phyloP scores from a whole-genome alignment of 2,113 vertebrate genomes.

The Bostrychus sinensis region DNA sequence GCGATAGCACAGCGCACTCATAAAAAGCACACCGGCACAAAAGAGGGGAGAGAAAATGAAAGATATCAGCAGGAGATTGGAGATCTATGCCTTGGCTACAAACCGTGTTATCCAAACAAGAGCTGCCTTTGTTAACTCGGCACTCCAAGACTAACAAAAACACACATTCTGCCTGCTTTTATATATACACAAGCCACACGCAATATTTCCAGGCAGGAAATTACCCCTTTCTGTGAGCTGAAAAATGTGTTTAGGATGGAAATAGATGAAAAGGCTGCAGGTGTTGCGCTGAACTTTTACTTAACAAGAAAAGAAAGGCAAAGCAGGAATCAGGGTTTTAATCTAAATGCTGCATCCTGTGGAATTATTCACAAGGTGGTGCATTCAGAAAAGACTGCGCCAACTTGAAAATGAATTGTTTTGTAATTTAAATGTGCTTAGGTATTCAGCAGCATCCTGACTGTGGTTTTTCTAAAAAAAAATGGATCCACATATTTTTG shows the following conservation, averaged over 20 bases:
- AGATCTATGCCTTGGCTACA: constrained; percentile 57
- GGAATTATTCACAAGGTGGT: constrained; percentile 8
- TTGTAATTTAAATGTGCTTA: constrained; percentile 14
- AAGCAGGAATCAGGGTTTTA: constrained; percentile 23
- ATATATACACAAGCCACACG: constrained; percentile 18
- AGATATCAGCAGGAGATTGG: constrained; percentile 63
- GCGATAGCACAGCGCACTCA: constrained; percentile 57
- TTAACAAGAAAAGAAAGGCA: background rate
- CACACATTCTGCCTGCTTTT: constrained; percentile 35
- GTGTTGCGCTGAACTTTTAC: constrained; percentile 36
- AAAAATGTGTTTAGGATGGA: constrained; percentile 30
- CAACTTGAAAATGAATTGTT: constrained; percentile 22
- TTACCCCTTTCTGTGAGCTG: constrained; percentile 26
- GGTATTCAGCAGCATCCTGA: constrained; percentile 23
- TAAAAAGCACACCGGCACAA: constrained; percentile 67
- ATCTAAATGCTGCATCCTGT: constrained; percentile 17
- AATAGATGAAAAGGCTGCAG: constrained; percentile 31
- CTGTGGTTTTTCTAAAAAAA: background rate
- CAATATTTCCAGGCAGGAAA: constrained; percentile 45
- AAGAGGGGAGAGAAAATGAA: constrained; percentile 67
- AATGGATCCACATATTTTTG: background rate
- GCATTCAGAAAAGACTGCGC: background rate
- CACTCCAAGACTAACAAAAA: constrained; percentile 50
- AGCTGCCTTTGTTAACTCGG: constrained; percentile 45
- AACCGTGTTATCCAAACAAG: constrained; percentile 50